phyloP scores from a whole-genome alignment of 2,888 invertebrate genomes.

The Sipha maydis region DNA sequence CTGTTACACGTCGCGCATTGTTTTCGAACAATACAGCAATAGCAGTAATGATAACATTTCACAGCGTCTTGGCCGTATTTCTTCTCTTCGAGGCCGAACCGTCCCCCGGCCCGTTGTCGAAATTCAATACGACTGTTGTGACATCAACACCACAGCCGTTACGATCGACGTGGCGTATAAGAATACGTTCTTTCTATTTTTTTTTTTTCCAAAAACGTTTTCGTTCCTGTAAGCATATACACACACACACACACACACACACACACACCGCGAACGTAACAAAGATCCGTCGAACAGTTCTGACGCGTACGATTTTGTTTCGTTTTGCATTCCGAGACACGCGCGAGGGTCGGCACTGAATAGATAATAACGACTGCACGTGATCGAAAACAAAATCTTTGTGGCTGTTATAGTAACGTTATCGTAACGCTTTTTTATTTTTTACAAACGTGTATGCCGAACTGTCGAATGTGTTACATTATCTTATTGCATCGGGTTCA shows the following conservation, averaged over 20 bases:
- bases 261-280: too few species aligned
- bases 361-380: too few species aligned
- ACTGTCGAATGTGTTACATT: too few species aligned
- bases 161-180: background rate
- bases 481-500: too few species aligned
- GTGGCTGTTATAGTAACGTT: too few species aligned
- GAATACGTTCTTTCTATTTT: background rate
- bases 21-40: background rate
- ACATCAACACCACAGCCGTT: background rate
- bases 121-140: constrained; percentile 6
- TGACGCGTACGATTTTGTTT: background rate
- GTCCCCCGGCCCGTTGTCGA: constrained; percentile 6
- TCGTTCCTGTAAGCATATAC: too few species aligned
- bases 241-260: too few species aligned
- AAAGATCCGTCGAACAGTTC: background rate
- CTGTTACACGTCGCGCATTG: background rate
- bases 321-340: background rate
- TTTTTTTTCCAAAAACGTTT: too few species aligned
- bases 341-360: too few species aligned
- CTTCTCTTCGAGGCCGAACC: constrained; percentile 1
- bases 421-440: too few species aligned
- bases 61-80: background rate
- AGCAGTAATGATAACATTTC: background rate
- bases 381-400: too few species aligned
- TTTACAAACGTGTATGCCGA: too few species aligned